Evolutionary conservation across 1,140 invertebrate species (phyloP).

Genomic region (Papilio polyxenes): DNA sequence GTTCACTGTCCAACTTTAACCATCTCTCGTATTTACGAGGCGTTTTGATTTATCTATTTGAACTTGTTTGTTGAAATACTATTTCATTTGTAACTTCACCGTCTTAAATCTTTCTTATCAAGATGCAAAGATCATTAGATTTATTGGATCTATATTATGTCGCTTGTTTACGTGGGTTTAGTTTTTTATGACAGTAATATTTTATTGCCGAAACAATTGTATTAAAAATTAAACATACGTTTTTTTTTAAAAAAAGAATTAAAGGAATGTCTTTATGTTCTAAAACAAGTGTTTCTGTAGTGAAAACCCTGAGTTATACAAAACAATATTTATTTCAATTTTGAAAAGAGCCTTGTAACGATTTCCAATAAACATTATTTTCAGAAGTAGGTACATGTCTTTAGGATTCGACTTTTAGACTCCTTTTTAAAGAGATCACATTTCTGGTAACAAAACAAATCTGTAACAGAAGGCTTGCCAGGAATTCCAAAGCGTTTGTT

Average conservation of each 20-base stretch:
- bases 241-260: too few relatives aligned
- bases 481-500: conserved; percentile 22
- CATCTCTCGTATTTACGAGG: background rate
- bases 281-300: too few relatives aligned
- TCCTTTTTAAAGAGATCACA: too few relatives aligned
- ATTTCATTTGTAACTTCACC: background rate
- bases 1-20: background rate
- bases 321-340: too few relatives aligned
- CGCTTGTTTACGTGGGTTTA: background rate
- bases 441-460: background rate
- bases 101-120: background rate
- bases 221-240: too few relatives aligned
- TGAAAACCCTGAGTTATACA: too few relatives aligned
- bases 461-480: background rate
- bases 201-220: background rate
- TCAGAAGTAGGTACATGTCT: too few relatives aligned
- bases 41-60: conserved; percentile 5
- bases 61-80: background rate
- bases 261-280: too few relatives aligned
- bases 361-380: too few relatives aligned
- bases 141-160: background rate
- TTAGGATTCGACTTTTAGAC: too few relatives aligned
- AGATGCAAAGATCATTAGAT: background rate
- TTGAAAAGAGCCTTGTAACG: too few relatives aligned
- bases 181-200: background rate